Percentiles rank a stretch among this genome's conserved stretches.
Evolutionary conservation across 2,888 invertebrate genomes (phyloP).

Genomic region (Aplocera efformata): DNA sequence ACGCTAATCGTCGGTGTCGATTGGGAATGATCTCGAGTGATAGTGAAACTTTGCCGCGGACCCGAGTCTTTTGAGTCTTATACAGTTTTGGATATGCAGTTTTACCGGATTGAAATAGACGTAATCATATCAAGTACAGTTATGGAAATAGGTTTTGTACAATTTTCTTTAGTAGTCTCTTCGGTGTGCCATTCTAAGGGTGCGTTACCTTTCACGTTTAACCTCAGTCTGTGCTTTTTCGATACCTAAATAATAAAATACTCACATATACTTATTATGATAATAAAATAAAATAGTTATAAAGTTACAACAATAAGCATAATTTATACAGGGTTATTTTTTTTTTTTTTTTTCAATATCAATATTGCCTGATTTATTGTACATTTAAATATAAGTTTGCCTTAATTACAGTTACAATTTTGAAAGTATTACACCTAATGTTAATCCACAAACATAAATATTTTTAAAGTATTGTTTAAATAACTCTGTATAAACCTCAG

Average conservation of each 20-base stretch:
- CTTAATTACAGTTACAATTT: conserved; percentile 19
- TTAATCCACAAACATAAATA: conserved; percentile 5
- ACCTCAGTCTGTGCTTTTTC: conserved; percentile 73
- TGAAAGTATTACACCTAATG: conserved; percentile 21
- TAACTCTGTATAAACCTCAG: conserved; percentile 78
- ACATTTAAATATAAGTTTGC: conserved; percentile 26
- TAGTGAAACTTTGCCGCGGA: conserved; percentile 26
- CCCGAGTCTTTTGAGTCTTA: conserved; percentile 29
- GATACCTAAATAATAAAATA: conserved; percentile 67
- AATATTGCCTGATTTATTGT: conserved; percentile 24
- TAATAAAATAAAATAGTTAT: conserved; percentile 65
- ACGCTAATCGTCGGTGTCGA: conserved; percentile 47
- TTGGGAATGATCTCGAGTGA: conserved; percentile 27
- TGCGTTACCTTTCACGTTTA: conserved; percentile 68
- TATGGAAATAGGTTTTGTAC: conserved; percentile 64
- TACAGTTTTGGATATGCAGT: conserved; percentile 41
- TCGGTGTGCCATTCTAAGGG: conserved; percentile 73
- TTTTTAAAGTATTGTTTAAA: conserved; percentile 38
- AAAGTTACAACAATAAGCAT: conserved; percentile 71
- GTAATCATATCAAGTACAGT: conserved; percentile 76
- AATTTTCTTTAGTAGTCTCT: conserved; percentile 62
- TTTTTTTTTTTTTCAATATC: conserved; percentile 39
- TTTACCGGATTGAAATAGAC: conserved; percentile 41
- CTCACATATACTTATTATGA: conserved; percentile 56
- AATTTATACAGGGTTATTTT: conserved; percentile 80